These are phyloP conservation scores for Erebia aethiops DNA, from an alignment of 2,888 invertebrate species.

Conservation along the genomic window DNA sequence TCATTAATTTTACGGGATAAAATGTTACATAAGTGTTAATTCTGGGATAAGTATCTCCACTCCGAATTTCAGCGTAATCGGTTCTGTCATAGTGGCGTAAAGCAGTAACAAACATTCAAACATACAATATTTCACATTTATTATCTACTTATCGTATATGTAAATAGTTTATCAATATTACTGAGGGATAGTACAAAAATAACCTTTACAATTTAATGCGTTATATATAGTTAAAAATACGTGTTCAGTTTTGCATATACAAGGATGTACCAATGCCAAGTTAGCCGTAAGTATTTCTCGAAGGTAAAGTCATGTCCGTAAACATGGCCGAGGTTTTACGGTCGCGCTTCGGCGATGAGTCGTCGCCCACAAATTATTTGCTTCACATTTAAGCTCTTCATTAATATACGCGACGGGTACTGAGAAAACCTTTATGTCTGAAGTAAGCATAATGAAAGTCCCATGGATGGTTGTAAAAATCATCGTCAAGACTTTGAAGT, in stretches of 20 bases:
- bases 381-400: conserved; percentile 60
- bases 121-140: too few species aligned
- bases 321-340: conserved; percentile 40
- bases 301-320: conserved; percentile 42
- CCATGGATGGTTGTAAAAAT: conserved; percentile 33
- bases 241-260: neutral
- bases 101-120: too few species aligned
- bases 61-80: too few species aligned
- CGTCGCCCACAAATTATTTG: conserved; percentile 51
- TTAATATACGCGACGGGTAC: conserved; percentile 72
- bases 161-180: too few species aligned
- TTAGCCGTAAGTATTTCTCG: conserved; percentile 51
- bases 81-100: too few species aligned
- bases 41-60: too few species aligned
- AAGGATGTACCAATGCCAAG: conserved; percentile 26
- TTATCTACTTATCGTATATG: too few species aligned
- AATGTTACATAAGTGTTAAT: too few species aligned
- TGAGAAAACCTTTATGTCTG: conserved; percentile 59
- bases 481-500: conserved; percentile 26
- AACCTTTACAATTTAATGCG: too few species aligned
- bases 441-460: conserved; percentile 30
- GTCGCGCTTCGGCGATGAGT: conserved; percentile 52
- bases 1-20: too few species aligned
- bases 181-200: too few species aligned
- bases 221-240: too few species aligned